Evolutionary conservation across 2,113 vertebrate species (phyloP).

Genomic region (Rhabdomys dilectus): DNA sequence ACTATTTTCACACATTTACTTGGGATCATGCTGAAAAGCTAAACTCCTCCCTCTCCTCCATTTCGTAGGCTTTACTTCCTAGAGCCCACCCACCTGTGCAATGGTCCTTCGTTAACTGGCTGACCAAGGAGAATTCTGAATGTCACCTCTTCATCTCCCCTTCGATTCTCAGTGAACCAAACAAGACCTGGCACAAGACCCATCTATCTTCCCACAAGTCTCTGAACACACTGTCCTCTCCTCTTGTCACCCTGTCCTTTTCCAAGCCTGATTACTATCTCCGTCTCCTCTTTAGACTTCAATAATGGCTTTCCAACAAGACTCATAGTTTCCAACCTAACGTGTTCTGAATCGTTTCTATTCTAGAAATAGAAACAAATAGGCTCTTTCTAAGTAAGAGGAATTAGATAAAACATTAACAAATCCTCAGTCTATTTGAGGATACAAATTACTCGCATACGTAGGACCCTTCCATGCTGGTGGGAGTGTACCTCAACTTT

Average conservation of each 20-base stretch:
- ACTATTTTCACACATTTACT: neutral
- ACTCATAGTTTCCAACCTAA: neutral
- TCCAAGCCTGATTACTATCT: neutral
- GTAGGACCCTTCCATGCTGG: neutral
- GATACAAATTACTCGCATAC: neutral
- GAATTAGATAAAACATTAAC: slow-evolving; percentile 9
- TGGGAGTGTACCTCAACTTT: neutral
- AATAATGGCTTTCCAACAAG: neutral
- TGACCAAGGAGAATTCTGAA: neutral
- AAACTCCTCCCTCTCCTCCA: neutral
- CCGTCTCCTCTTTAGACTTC: neutral
- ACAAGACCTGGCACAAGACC: neutral
- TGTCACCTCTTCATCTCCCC: neutral
- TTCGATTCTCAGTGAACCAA: neutral
- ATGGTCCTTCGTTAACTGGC: neutral
- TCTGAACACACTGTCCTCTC: neutral
- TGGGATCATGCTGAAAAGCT: neutral
- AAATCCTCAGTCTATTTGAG: too few species aligned
- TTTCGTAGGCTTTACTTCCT: neutral
- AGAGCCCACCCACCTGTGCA: neutral
- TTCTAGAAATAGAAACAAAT: neutral
- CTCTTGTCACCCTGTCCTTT: neutral
- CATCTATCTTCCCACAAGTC: neutral
- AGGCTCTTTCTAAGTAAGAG: slow-evolving; percentile 46
- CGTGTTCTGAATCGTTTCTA: slow-evolving; percentile 31